Evolutionary conservation across 2,113 vertebrate species (phyloP).

Genomic region (Stigmatopora nigra): DNA sequence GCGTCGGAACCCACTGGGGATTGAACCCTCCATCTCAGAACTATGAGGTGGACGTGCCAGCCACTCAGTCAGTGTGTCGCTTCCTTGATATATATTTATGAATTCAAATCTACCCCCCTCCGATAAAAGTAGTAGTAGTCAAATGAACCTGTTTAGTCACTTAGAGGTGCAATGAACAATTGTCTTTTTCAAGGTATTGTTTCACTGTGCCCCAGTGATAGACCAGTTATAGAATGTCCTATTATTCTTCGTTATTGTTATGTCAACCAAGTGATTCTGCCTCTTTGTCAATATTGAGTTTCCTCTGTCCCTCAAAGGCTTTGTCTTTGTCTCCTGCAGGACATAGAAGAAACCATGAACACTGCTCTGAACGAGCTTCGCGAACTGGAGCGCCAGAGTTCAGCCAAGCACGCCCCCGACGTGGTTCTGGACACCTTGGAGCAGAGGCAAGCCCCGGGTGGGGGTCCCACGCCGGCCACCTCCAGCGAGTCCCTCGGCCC

Average conservation of each 20-base stretch:
- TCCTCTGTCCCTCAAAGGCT: not conserved
- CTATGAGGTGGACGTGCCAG: too few relatives aligned
- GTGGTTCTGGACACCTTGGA: conserved; percentile 97
- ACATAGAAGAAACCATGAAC: conserved; percentile 99
- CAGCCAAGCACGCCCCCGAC: conserved; percentile 88
- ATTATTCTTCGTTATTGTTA: not conserved
- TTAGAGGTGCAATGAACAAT: too few relatives aligned
- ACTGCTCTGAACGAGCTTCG: conserved; percentile 92
- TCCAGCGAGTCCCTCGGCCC: conserved; percentile 84
- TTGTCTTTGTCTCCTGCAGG: conserved; percentile 63
- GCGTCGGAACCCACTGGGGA: too few relatives aligned
- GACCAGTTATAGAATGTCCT: not conserved
- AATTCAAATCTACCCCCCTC: too few relatives aligned
- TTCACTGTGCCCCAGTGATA: not conserved
- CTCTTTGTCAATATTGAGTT: not conserved
- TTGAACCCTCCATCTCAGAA: too few relatives aligned
- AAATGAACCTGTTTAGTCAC: too few relatives aligned
- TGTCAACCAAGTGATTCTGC: not conserved
- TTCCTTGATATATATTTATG: too few relatives aligned
- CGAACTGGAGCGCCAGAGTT: conserved; percentile 93
- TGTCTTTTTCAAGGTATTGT: not conserved
- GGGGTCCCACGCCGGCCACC: conserved; percentile 71
- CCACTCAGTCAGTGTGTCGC: too few relatives aligned
- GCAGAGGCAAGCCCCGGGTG: conserved; percentile 65
- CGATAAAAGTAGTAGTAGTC: too few relatives aligned